Evolutionary conservation across 2,797 vertebrate species (phyloP), one percentile per base, ranked within the genome.

Genomic region (Amblyopsis hoosieri): DNA sequence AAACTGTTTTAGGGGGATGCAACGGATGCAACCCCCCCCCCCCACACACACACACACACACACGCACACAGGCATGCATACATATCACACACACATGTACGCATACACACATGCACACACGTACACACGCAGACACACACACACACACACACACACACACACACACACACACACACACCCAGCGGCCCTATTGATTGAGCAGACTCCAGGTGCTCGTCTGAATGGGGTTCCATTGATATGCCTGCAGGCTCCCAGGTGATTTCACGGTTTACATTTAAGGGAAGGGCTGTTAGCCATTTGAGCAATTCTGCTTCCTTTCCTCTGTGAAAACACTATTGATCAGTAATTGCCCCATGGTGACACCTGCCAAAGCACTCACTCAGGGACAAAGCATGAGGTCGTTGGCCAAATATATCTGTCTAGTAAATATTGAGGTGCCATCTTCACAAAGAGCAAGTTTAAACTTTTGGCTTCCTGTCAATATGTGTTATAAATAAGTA

Each of bases 281-380:
- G 23, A 8, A 13, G 4, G 12, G 3, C 2, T 33, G 33, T 15
- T 15, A n/a, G 50, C 12, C 13, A 23, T 17, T 15, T 12, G 29
- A 45, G 23, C 17, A 3, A 10, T 19, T 17, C 51, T 1, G 51
- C 17, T 29, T 67, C 63, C 58, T 8, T 37, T 60, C 55, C 45
- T 48, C 47, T 11, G 8, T 61, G 42, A 57, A 52, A 62, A 57
- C 57, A 17, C 11, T 12, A 12, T 47, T 67, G 58, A 60, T 55
- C 33, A 48, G 31, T 53, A 65, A 69, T 70, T 53, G 69, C 13
- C 0, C 62, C 55, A 14, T 51, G 13, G 62, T 59, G 61, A 51
- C 52, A 48, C 0, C 15, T 68, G 50, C 71, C 58, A 9, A 54
- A 55, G 48, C 45, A 62, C 10, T 19, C 42, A 72, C 66, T 62